These are phyloP conservation scores for Parthenolecanium corni DNA, from an alignment of 2,888 invertebrate species.

Conservation along the genomic window DNA sequence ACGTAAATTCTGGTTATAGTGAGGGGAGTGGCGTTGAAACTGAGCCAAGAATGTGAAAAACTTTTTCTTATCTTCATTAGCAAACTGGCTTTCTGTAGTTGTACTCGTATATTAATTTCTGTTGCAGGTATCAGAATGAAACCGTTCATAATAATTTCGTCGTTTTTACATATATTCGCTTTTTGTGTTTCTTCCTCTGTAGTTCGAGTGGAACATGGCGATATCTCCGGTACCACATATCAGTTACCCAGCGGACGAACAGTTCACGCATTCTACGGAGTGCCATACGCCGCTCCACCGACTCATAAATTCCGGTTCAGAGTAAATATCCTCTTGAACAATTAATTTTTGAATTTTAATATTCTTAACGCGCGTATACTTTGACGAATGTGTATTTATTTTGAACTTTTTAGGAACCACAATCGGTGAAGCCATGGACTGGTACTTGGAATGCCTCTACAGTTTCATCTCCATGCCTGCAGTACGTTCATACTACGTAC, in stretches of 20 bases:
- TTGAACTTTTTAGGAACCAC: conserved; percentile 42
- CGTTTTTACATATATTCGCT: no score
- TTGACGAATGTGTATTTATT: no score
- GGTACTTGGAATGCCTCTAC: conserved; percentile 56
- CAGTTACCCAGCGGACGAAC: conserved; percentile 21
- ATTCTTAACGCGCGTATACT: background rate
- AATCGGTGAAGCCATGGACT: conserved; percentile 48
- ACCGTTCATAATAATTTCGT: no score
- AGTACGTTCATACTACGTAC: conserved; percentile 44
- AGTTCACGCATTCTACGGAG: conserved; percentile 32
- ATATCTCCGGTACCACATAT: conserved; percentile 23
- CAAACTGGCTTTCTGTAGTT: no score
- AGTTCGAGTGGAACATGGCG: conserved; percentile 30
- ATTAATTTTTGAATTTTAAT: background rate
- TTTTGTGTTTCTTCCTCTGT: background rate
- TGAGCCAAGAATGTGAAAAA: no score
- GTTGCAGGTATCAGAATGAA: no score
- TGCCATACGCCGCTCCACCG: conserved; percentile 34
- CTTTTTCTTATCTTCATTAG: no score
- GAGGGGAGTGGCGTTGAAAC: no score
- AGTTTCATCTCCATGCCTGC: conserved; percentile 49
- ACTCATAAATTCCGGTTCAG: conserved; percentile 33
- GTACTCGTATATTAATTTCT: no score
- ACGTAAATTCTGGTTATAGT: no score
- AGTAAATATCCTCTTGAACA: conserved; percentile 30